Conservation (phyloP, 2,113 vertebrate species). For the Cottus gobio region DNA sequence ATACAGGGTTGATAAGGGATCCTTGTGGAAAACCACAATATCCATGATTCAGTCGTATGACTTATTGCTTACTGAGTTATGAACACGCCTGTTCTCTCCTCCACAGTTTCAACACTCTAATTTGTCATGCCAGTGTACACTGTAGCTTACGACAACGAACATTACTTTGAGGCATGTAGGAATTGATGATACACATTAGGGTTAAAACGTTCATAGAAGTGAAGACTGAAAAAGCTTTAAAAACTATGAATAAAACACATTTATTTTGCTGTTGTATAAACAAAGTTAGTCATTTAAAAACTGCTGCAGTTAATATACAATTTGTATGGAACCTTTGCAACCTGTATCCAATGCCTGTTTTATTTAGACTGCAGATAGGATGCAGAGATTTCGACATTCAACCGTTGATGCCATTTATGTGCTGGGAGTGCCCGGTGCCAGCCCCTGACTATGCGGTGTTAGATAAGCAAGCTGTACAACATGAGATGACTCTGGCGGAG, state of each 20-base stretch:
- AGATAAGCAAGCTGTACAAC: conserved; percentile 27
- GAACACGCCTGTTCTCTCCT: not conserved
- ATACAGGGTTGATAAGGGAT: conserved; percentile 14
- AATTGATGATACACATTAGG: not conserved
- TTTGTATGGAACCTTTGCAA: not conserved
- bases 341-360: conserved; percentile 14
- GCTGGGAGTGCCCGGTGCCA: conserved; percentile 23
- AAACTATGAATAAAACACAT: not conserved
- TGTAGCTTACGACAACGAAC: not conserved
- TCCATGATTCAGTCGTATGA: conserved; percentile 18
- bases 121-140: not conserved
- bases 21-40: conserved; percentile 20
- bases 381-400: conserved; percentile 19
- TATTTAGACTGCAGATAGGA: conserved; percentile 9
- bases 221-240: not conserved
- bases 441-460: not conserved
- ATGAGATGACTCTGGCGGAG: not conserved
- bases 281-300: not conserved
- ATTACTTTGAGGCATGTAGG: not conserved
- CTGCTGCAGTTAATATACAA: not conserved
- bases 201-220: not conserved
- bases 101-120: not conserved
- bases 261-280: too few species aligned
- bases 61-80: conserved; percentile 21
- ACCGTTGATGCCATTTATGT: conserved; percentile 43